Percentiles rank a stretch among this genome's conserved stretches.
Conservation (phyloP, 2,888 invertebrate genomes). For the Agrotis ipsilon region DNA sequence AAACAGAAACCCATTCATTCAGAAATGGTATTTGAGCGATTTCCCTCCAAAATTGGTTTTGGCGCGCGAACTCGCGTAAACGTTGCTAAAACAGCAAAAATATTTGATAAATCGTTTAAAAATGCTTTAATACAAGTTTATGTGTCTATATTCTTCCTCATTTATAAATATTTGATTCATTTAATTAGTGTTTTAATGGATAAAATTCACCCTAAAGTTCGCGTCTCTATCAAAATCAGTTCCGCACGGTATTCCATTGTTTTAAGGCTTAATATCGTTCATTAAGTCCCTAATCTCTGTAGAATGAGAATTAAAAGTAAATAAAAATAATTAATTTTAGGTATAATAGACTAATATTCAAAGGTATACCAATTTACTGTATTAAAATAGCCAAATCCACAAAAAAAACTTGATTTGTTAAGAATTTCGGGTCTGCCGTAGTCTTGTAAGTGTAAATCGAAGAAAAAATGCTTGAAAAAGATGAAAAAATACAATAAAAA, state of each 20-base stretch:
- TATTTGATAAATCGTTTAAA: not conserved
- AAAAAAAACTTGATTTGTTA: not conserved
- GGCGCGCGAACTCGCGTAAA: conserved; percentile 32
- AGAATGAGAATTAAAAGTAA: conserved; percentile 38
- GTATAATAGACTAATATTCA: conserved; percentile 6
- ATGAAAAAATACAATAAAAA: not conserved
- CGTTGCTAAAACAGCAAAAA: conserved; percentile 1
- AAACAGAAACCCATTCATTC: conserved; percentile 28
- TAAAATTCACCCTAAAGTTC: conserved; percentile 27
- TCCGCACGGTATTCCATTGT: conserved; percentile 7
- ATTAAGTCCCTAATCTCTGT: conserved; percentile 7
- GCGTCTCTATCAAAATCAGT: conserved; percentile 46
- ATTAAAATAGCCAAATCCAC: conserved; percentile 3
- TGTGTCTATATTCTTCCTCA: not conserved
- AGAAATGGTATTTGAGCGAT: conserved; percentile 34
- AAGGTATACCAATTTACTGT: not conserved
- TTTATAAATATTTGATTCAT: conserved; percentile 20
- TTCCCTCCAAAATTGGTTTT: conserved; percentile 13
- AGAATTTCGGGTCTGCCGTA: not conserved
- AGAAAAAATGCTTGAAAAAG: not conserved
- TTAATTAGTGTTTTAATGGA: conserved; percentile 3
- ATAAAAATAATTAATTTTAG: conserved; percentile 18
- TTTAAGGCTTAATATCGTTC: conserved; percentile 25
- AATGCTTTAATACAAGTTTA: conserved; percentile 7
- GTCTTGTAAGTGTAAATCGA: not conserved